phyloP scores from a whole-genome alignment of 2,113 vertebrate genomes.

The Siniperca chuatsi region DNA sequence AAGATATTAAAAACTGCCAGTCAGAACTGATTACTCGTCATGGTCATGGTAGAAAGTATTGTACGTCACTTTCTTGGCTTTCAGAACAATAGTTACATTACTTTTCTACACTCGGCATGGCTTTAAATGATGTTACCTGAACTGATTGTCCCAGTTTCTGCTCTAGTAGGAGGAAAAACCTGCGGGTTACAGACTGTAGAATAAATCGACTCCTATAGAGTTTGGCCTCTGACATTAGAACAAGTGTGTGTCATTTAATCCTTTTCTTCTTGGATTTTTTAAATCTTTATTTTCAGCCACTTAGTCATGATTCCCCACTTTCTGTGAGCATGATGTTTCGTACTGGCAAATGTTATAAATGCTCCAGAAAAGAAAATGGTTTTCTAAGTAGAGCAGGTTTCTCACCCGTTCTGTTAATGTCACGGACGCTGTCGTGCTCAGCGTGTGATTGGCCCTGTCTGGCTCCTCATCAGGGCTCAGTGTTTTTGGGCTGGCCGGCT shows the following conservation, averaged over 20 bases:
- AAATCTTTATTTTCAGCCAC: neutral
- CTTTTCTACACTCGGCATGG: neutral
- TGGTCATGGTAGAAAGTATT: neutral
- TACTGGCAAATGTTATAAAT: neutral
- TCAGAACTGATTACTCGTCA: neutral
- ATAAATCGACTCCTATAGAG: neutral
- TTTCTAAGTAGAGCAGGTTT: slow-evolving; percentile 5
- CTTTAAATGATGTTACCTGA: neutral
- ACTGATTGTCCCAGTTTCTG: neutral
- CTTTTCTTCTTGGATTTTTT: neutral
- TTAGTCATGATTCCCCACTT: slow-evolving; percentile 23
- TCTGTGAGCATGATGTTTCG: neutral
- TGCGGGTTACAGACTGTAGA: neutral
- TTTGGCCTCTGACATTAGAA: slow-evolving; percentile 6
- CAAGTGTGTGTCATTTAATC: slow-evolving; percentile 10
- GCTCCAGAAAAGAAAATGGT: slow-evolving; percentile 1
- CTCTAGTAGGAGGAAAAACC: neutral
- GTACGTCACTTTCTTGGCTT: slow-evolving; percentile 6
- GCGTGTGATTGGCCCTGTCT: slow-evolving; percentile 31
- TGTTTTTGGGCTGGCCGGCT: slow-evolving; percentile 62
- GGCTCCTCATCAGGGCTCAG: slow-evolving; percentile 45
- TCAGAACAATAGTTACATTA: slow-evolving; percentile 5
- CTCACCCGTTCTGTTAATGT: slow-evolving; percentile 29
- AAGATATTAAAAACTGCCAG: neutral
- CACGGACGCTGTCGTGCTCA: neutral